Evolutionary conservation across 30 jellyfish, hydroid and myxozoan genomes (phyloP).

Genomic region (Chrysaora quinquecirrha): DNA sequence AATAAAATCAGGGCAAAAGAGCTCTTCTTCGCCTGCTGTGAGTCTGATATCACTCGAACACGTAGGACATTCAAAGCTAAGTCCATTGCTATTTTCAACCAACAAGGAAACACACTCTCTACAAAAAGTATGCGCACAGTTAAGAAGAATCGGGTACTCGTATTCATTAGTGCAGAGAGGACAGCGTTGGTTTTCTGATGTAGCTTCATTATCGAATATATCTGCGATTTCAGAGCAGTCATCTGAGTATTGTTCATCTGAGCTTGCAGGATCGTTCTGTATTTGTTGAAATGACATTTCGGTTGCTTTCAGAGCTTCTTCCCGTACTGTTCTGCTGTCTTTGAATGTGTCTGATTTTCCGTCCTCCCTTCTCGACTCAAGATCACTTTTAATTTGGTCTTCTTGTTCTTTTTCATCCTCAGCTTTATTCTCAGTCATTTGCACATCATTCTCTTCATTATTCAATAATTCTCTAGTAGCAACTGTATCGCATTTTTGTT

Average conservation of each 20-base stretch:
- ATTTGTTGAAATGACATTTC: neutral
- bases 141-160: constrained; percentile 80
- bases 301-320: neutral
- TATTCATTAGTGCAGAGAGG: constrained; percentile 67
- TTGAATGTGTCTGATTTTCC: too few relatives aligned
- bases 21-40: constrained; percentile 91
- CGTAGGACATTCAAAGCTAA: constrained; percentile 72
- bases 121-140: constrained; percentile 95
- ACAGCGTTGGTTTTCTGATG: constrained; percentile 28
- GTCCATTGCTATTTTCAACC: constrained; percentile 82
- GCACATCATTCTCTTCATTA: too few relatives aligned
- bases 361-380: too few relatives aligned
- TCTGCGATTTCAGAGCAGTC: constrained; percentile 10
- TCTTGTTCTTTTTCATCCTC: too few relatives aligned
- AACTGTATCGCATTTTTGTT: too few relatives aligned
- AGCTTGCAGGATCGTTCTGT: neutral
- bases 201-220: neutral
- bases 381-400: too few relatives aligned
- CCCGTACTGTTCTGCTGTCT: neutral
- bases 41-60: constrained; percentile 64
- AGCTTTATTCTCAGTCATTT: too few relatives aligned
- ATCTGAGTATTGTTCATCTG: neutral
- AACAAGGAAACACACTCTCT: constrained; percentile 87
- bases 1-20: constrained; percentile 95
- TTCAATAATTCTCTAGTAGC: too few relatives aligned